Percentiles rank a stretch among this genome's conserved stretches.
phyloP scores from a whole-genome alignment of 2,797 vertebrate species.

The Neosilurus hyrtlii region DNA sequence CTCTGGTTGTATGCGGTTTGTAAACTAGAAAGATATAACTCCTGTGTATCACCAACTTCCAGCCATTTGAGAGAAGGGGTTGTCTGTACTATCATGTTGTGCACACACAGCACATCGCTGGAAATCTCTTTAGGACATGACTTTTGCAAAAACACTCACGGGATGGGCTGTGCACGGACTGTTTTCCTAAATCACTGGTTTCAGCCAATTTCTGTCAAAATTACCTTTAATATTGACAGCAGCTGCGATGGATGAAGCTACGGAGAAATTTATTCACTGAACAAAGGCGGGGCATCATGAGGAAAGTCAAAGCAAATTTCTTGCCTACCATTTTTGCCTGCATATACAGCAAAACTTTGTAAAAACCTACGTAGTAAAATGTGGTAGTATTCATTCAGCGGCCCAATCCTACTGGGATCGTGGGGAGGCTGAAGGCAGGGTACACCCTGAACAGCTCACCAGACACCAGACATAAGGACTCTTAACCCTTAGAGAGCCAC shows the following conservation, averaged over 20 bases:
- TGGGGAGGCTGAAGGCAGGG: no score
- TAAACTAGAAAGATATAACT: no score
- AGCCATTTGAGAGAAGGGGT: background rate
- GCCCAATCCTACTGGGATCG: no score
- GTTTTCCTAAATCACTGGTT: constrained; percentile 2
- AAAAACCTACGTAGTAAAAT: background rate
- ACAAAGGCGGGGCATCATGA: background rate
- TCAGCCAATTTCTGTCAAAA: constrained; percentile 9
- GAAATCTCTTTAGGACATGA: background rate
- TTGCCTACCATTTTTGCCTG: background rate
- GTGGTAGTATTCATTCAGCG: no score
- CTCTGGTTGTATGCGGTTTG: background rate
- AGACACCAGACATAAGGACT: no score
- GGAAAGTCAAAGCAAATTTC: background rate
- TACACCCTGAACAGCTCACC: no score
- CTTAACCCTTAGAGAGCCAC: no score
- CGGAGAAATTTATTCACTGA: background rate
- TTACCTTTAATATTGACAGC: background rate
- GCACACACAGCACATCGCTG: background rate
- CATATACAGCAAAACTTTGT: background rate
- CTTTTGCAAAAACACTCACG: background rate
- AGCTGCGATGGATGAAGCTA: background rate
- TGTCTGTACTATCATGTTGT: background rate
- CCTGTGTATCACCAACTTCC: background rate
- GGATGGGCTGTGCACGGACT: background rate